Evolutionary conservation across 2,797 vertebrate genomes (phyloP), one percentile per base, ranked within the genome.

Genomic region (Channa striata): DNA sequence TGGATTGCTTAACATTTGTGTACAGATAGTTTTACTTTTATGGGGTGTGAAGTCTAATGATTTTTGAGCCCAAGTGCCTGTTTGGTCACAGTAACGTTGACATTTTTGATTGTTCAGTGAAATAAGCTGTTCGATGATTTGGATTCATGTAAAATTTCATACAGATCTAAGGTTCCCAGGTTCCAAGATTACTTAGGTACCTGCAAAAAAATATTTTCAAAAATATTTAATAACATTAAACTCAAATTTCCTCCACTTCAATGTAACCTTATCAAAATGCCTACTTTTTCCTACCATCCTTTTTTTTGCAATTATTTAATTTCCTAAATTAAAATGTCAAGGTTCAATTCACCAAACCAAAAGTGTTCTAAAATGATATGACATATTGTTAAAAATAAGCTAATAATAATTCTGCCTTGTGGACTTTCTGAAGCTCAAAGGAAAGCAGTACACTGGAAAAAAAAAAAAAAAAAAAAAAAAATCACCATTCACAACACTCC

Each of bases 401-500:
- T 21, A 39, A 50, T 64, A 39, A 50, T 64, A 49, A 50, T 25
- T 16, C 11, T 0, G 33, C 30, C 53, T 37, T 13, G 58, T 52
- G 30, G 46, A 68, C 58, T 56, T 20, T 53, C 13, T 53, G 10
- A 21, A 60, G 40, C 43, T 44, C 57, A 68, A 46, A 36, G 21
- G n/a, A 54, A 61, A 47, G 60, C 42, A 14, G 10, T 1, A 6
- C 14, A 5, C 10, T 50, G 61, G 65, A 58, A 74, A 72, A 73
- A 62, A 46, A n/a, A n/a, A n/a, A n/a, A n/a, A n/a, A n/a, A n/a
- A n/a, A n/a, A n/a, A n/a, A n/a, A n/a, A n/a, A n/a, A n/a, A n/a
- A n/a, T n/a, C 54, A 66, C 11, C 43, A 12, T 11, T 11, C 54
- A 64, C 59, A 56, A 59, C 82, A 72, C 61, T 3, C 33, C 58